phyloP scores from a whole-genome alignment of 2,113 vertebrate species.

The Pollachius pollachius region DNA sequence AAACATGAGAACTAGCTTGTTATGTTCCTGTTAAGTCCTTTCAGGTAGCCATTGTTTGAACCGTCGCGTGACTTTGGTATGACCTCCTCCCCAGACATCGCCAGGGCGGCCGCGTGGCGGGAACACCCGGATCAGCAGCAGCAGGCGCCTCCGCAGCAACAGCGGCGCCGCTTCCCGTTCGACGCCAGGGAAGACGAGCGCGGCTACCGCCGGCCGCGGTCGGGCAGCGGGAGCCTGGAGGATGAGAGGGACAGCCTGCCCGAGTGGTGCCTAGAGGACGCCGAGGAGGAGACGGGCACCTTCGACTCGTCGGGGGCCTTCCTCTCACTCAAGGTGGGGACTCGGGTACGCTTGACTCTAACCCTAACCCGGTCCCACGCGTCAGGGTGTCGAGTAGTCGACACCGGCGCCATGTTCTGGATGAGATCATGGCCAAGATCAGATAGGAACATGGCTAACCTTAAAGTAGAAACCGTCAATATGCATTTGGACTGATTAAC shows the following conservation, averaged over 20 bases:
- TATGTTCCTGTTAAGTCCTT: not conserved
- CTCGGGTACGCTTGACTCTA: too few relatives aligned
- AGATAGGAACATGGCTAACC: too few relatives aligned
- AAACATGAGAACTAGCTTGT: too few relatives aligned
- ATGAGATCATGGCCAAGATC: too few relatives aligned
- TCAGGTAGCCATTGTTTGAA: not conserved
- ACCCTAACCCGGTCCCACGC: too few relatives aligned
- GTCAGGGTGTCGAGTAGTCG: too few relatives aligned
- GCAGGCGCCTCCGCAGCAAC: not conserved
- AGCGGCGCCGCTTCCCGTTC: slow-evolving; percentile 88
- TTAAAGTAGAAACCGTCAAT: too few relatives aligned
- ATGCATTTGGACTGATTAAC: too few relatives aligned
- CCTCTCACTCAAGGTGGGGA: slow-evolving; percentile 87
- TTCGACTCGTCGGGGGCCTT: slow-evolving; percentile 98
- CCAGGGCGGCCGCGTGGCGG: slow-evolving; percentile 90
- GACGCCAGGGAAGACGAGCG: slow-evolving; percentile 94
- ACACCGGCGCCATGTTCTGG: too few relatives aligned
- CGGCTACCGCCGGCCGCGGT: slow-evolving; percentile 86
- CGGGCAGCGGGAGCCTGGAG: slow-evolving; percentile 90
- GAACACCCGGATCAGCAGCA: slow-evolving; percentile 83
- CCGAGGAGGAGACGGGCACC: slow-evolving; percentile 95
- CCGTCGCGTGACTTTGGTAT: not conserved
- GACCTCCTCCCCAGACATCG: slow-evolving; percentile 73
- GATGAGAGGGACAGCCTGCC: slow-evolving; percentile 94
- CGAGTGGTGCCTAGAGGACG: slow-evolving; percentile 97